Evolutionary conservation across 92 coral and sea anemone genomes (phyloP).

Genomic region (Montipora capitata): DNA sequence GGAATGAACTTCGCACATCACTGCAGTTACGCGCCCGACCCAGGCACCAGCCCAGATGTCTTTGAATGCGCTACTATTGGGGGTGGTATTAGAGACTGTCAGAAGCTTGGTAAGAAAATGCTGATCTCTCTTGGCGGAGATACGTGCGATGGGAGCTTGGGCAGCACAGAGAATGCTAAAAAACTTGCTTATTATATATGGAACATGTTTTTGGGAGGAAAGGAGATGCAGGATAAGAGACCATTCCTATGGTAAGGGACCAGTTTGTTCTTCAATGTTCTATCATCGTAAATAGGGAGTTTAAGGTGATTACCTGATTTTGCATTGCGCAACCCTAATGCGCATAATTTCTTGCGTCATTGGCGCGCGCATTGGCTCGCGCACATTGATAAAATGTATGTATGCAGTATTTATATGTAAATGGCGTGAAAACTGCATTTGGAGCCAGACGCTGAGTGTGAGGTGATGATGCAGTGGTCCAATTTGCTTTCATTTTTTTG

Average conservation of each 20-base stretch:
- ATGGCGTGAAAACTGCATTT: no score
- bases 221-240: constrained; percentile 73
- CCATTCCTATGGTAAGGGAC: constrained; percentile 61
- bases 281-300: background rate
- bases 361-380: no score
- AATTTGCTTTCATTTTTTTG: no score
- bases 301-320: no score
- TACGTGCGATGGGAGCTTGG: constrained; percentile 90
- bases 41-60: constrained; percentile 69
- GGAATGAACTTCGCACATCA: constrained; percentile 95
- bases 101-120: constrained; percentile 85
- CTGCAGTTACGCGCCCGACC: constrained; percentile 86
- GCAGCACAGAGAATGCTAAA: constrained; percentile 74
- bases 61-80: constrained; percentile 89
- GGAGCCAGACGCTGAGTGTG: no score
- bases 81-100: constrained; percentile 92
- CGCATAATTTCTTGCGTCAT: no score
- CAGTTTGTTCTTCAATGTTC: background rate
- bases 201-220: constrained; percentile 92
- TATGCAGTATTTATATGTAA: no score
- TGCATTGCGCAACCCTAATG: no score
- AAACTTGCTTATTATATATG: constrained; percentile 83
- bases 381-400: no score
- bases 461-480: no score
- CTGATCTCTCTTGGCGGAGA: constrained; percentile 92